Conservation (phyloP, 1,140 invertebrate genomes). For the Probaryconus sp. region DNA sequence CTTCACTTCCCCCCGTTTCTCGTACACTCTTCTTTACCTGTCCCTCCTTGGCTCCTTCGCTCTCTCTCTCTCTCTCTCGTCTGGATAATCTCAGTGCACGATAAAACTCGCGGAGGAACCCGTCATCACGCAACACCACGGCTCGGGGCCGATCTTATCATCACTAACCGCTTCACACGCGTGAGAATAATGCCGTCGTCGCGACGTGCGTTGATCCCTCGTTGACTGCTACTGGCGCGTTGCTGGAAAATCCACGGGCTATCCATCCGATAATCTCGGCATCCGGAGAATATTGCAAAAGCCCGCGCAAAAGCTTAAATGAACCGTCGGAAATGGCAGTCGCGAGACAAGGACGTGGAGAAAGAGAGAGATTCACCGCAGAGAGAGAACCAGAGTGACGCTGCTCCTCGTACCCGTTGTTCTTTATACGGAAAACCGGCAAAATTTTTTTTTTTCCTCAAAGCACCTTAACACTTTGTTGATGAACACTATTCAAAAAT, state of each 20-base stretch:
- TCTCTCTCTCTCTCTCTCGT: slow-evolving; percentile 3
- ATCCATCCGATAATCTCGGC: slow-evolving; percentile 53
- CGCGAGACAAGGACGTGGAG: slow-evolving; percentile 36
- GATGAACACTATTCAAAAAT: too few species aligned
- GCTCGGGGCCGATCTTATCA: slow-evolving; percentile 36
- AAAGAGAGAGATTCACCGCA: too few species aligned
- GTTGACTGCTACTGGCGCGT: too few species aligned
- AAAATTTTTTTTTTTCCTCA: too few species aligned
- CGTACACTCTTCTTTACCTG: background rate
- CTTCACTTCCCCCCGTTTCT: slow-evolving; percentile 11
- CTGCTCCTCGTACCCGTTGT: too few species aligned
- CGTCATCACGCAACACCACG: slow-evolving; percentile 47
- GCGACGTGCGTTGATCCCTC: background rate
- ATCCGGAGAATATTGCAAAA: slow-evolving; percentile 21
- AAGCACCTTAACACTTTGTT: too few species aligned
- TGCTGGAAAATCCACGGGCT: slow-evolving; percentile 55
- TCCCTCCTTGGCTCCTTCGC: slow-evolving; percentile 3
- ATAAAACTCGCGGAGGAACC: slow-evolving; percentile 33
- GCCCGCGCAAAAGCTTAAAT: slow-evolving; percentile 24
- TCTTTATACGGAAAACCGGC: too few species aligned
- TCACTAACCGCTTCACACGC: slow-evolving; percentile 35
- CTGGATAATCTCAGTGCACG: slow-evolving; percentile 40
- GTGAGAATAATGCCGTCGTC: slow-evolving; percentile 25
- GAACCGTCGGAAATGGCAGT: slow-evolving; percentile 12
- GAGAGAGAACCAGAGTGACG: slow-evolving; percentile 53